Evolutionary conservation across 1,140 invertebrate genomes (phyloP), one percentile per base, ranked within the genome.

Genomic region (Halyomorpha halys): DNA sequence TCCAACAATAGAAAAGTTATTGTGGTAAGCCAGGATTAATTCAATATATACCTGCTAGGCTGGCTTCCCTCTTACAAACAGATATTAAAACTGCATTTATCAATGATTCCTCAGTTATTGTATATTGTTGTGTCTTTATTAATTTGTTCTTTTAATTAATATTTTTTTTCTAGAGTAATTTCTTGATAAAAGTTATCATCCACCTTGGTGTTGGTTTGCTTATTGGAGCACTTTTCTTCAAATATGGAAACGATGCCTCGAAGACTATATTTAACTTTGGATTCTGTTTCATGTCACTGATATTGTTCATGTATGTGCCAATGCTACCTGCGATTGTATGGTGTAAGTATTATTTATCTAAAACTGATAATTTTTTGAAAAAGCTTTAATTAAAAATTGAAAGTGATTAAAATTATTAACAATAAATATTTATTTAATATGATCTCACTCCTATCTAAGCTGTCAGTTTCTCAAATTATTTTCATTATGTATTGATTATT

Each of bases 261-360:
- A 89, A 87, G 70, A 86, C 85, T 0, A 76, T 90, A 13, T 90
- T 86, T 69, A 90, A 89, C 72, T 90, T 89, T 72, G 87, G 87
- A 14, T 90, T 89, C 71, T 89, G 86, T 68, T 90, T 87, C 64
- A 82, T 84, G 0, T 86, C 84, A 66, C 75, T 86, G 34, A 89
- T 91, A 56, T 81, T 83, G 3, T 86, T 89, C 72, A 77, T 90
- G 63, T 91, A 88, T 71, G 79, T 89, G 23, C 86, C 89, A 0
- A 85, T 91, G 83, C 80, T 89, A 75, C 87, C 88, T 3, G 79
- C 88, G 39, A 73, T 91, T 45, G 74, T 89, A 66, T 79, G 86
- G 68, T 90, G 88, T 91, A 80, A 83, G 85, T 76, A 63, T 51
- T n/a, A n/a, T n/a, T n/a, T n/a, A n/a, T n/a, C n/a, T n/a, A n/a